These are phyloP conservation scores for Edolisoma coerulescens DNA, from an alignment of 2,113 vertebrate genomes.

Conservation along the genomic window DNA sequence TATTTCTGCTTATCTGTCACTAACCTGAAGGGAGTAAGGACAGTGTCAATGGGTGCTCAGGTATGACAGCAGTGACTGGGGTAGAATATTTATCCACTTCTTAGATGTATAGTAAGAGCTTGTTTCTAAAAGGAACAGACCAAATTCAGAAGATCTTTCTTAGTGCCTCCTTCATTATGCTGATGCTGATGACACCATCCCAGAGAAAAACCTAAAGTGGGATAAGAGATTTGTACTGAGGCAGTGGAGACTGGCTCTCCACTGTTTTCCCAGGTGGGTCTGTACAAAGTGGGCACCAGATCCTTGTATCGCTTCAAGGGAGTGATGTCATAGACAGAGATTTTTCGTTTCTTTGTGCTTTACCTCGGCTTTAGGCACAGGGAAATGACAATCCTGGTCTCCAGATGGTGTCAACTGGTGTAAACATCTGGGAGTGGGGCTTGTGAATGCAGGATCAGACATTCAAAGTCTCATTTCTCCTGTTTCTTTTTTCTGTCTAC, in stretches of 20 bases:
- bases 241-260: not conserved
- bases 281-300: not conserved
- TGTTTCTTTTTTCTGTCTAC: not conserved
- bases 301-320: not conserved
- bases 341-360: not conserved
- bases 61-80: not conserved
- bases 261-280: not conserved
- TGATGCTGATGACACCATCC: not conserved
- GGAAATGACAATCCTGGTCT: not conserved
- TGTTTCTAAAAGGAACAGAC: not conserved
- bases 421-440: not conserved
- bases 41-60: not conserved
- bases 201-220: not conserved
- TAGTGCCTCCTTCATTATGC: not conserved
- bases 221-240: not conserved
- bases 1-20: slow-evolving; percentile 15
- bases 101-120: not conserved
- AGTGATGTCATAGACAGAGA: not conserved
- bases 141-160: not conserved
- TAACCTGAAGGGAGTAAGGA: not conserved
- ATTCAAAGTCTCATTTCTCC: not conserved
- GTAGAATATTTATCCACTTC: slow-evolving; percentile 1
- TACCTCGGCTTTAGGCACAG: not conserved
- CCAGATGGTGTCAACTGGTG: not conserved
- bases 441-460: not conserved